Conservation (phyloP, 2,888 invertebrate species). For the Zygogramma bicolorata region DNA sequence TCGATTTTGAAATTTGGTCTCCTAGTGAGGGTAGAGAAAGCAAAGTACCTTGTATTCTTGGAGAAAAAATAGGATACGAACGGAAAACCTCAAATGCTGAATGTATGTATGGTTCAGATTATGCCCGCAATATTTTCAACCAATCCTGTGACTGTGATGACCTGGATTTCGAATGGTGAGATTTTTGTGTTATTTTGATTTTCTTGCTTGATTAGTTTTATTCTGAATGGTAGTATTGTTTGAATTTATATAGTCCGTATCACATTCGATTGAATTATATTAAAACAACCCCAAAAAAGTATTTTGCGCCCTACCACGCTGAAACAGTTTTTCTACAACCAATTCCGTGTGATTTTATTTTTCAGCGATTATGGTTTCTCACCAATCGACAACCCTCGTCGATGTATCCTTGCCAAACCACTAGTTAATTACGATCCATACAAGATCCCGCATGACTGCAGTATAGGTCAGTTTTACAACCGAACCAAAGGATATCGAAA, state of each 20-base stretch:
- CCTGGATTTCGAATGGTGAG: constrained; percentile 85
- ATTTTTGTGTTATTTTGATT: constrained; percentile 9
- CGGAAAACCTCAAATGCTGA: constrained; percentile 79
- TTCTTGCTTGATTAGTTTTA: too few species aligned
- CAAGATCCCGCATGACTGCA: constrained; percentile 76
- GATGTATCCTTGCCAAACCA: constrained; percentile 61
- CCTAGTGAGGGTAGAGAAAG: constrained; percentile 73
- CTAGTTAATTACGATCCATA: constrained; percentile 73
- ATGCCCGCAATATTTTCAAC: constrained; percentile 76
- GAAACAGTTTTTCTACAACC: too few species aligned
- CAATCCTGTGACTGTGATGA: constrained; percentile 84
- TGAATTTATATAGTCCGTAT: too few species aligned
- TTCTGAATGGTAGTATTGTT: too few species aligned
- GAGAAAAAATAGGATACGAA: constrained; percentile 81
- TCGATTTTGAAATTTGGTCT: constrained; percentile 91
- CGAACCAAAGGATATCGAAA: constrained; percentile 89
- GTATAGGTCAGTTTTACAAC: constrained; percentile 80
- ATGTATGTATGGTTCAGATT: constrained; percentile 86
- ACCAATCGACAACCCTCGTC: constrained; percentile 70
- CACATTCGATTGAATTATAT: too few species aligned
- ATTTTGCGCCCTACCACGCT: too few species aligned
- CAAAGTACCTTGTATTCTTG: constrained; percentile 80
- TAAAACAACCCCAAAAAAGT: too few species aligned
- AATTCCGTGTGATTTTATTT: constrained; percentile 24
- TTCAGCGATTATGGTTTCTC: constrained; percentile 82